Base-by-base conservation (phyloP, 1,140 invertebrate species). In the Solenopsis fugax region DNA sequence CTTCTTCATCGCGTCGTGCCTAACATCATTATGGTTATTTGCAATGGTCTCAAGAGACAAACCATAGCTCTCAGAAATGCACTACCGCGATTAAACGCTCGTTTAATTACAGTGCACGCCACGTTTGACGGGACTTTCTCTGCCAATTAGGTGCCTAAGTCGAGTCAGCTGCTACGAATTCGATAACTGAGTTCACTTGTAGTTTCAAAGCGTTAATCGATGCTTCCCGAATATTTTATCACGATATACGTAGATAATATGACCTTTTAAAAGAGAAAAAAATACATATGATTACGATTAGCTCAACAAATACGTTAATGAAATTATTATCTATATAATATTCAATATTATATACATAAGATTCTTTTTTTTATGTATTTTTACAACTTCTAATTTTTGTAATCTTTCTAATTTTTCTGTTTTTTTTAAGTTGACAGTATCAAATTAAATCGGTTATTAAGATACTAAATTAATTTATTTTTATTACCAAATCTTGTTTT, bases 41-140 rank as follows among this genome's bases (percentile, higher is more conserved):
- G 45, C 41, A 41, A 86, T 58, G 45, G 52, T 82, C 77, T 75
- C 77, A 69, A 24, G 85, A 82, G 85, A 86, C 85, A 81, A 81
- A 81, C 45, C n/a, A 64, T 80, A 84, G 12, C 86, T 72, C 58
- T 67, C 52, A 64, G 80, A 87, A 87, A 64, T 85, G 56, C 50
- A n/a, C 29, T 64, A 65, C 56, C 29, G 52, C 75, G 85, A 86
- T 80, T 80, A 86, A 56, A 65, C 16, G 58, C 54, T 73, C 80
- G 67, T 75, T 84, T 87, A 87, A 87, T 87, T 84, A 84, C 21
- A 9, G 58, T 24, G 18, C 69, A 34, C 34, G 86, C 50, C 37
- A 56, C 65, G 41, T 87, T 87, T 65, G 48, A 52, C 48, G 18
- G 21, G 50, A 87, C 86, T 87, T 87, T 87, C 86, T 87, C 86